Evolutionary conservation across 2,888 invertebrate genomes (phyloP).

Genomic region (Leucophora obtusa): DNA sequence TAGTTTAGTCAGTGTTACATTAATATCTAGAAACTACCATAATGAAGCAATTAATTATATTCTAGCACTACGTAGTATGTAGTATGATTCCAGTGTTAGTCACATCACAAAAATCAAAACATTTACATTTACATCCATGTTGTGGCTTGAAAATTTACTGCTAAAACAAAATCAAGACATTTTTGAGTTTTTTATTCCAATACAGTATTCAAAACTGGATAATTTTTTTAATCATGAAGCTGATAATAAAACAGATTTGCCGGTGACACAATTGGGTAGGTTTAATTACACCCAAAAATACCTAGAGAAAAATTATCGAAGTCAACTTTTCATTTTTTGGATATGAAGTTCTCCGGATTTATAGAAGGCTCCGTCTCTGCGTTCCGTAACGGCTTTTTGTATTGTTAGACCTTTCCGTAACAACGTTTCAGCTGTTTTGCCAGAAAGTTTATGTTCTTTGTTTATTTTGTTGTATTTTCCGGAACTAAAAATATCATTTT

Average conservation of each 20-base stretch:
- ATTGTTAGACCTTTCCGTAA: too few species aligned
- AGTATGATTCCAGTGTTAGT: slow-evolving; percentile 9
- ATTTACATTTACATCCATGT: not conserved
- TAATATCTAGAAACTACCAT: not conserved
- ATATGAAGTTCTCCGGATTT: too few species aligned
- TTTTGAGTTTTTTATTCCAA: slow-evolving; percentile 9
- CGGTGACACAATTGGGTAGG: slow-evolving; percentile 16
- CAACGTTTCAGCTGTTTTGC: too few species aligned
- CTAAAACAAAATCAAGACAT: not conserved
- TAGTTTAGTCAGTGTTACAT: not conserved
- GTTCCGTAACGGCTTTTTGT: too few species aligned
- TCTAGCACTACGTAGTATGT: not conserved
- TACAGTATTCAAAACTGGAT: slow-evolving; percentile 13
- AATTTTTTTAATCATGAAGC: slow-evolving; percentile 10
- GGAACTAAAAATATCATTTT: too few species aligned
- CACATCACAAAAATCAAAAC: not conserved
- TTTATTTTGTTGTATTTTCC: too few species aligned
- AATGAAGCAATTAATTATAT: slow-evolving; percentile 4
- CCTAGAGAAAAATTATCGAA: too few species aligned
- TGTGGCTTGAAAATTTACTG: slow-evolving; percentile 1
- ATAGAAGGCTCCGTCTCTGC: too few species aligned
- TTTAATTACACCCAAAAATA: too few species aligned
- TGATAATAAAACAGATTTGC: slow-evolving; percentile 19
- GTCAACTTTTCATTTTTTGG: too few species aligned
- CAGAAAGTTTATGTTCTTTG: too few species aligned